A percentile compares a stretch with the other conserved stretches of the same genome.
Evolutionary conservation across 2,797 vertebrate species (phyloP).

Genomic region (Paguma larvata): DNA sequence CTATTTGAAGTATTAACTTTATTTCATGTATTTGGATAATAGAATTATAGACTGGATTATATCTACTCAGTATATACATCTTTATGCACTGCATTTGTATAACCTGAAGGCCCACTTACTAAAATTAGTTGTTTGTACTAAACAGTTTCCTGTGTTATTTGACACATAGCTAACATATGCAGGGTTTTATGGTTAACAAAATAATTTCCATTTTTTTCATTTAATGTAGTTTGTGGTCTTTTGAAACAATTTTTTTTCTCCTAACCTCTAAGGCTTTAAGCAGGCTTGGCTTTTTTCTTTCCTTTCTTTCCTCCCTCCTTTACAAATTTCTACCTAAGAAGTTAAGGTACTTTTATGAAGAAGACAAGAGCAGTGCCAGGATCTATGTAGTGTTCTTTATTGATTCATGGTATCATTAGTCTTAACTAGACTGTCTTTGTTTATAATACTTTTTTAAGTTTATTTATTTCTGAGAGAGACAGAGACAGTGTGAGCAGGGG

Average conservation of each 20-base stretch:
- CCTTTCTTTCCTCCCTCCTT: not conserved
- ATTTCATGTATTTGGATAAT: conserved; percentile 2
- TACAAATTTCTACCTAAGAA: not conserved
- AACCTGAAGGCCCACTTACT: not conserved
- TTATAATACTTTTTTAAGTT: no score
- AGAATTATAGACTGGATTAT: not conserved
- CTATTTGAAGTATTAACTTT: conserved; percentile 34
- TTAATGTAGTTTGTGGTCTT: not conserved
- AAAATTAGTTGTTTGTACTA: conserved; percentile 32
- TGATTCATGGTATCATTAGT: not conserved
- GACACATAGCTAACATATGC: conserved; percentile 13
- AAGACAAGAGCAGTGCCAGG: not conserved
- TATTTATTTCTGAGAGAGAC: no score
- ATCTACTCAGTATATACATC: not conserved
- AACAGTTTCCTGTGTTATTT: not conserved
- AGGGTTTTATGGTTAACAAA: conserved; percentile 18
- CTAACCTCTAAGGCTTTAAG: not conserved
- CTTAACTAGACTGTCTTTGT: not conserved
- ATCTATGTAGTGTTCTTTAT: not conserved
- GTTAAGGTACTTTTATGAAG: conserved; percentile 14
- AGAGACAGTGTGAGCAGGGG: no score
- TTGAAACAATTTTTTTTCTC: not conserved
- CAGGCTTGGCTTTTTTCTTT: conserved; percentile 5
- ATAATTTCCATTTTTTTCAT: conserved; percentile 39
- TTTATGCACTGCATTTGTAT: conserved; percentile 20